These are phyloP conservation scores for Pomatostomus ruficeps DNA, from an alignment of 2,113 vertebrate genomes.

Conservation along the genomic window DNA sequence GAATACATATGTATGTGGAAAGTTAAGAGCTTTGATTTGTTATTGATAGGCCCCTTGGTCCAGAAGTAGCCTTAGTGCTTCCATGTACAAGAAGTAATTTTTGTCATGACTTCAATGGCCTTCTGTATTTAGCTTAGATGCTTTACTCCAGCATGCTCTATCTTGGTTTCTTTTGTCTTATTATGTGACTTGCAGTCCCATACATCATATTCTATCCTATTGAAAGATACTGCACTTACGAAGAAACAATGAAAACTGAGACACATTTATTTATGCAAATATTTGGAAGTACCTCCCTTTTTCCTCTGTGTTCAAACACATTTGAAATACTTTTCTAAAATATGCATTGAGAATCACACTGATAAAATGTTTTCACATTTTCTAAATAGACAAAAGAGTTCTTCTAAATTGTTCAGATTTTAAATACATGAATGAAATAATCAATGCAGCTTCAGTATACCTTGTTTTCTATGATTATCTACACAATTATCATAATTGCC, in stretches of 20 bases:
- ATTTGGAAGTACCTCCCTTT: not conserved
- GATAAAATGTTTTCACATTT: not conserved
- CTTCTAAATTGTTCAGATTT: not conserved
- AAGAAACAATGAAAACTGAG: not conserved
- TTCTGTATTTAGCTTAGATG: not conserved
- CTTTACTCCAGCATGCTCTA: not conserved
- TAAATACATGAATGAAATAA: not conserved
- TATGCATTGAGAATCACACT: not conserved
- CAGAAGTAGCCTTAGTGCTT: not conserved
- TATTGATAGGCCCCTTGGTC: not conserved
- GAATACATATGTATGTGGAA: not conserved
- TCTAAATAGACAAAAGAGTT: not conserved
- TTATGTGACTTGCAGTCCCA: not conserved
- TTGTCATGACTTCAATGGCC: not conserved
- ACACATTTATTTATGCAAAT: not conserved
- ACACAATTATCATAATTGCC: not conserved
- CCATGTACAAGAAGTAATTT: not conserved
- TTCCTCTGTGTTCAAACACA: not conserved
- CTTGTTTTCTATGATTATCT: conserved; percentile 8
- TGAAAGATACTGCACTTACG: not conserved
- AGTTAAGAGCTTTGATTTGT: not conserved
- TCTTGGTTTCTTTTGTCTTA: not conserved
- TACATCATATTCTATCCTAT: not conserved
- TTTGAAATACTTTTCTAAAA: not conserved
- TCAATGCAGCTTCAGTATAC: not conserved